These are phyloP conservation scores for Polyploca ridens DNA, from an alignment of 2,888 invertebrate genomes.

Conservation along the genomic window DNA sequence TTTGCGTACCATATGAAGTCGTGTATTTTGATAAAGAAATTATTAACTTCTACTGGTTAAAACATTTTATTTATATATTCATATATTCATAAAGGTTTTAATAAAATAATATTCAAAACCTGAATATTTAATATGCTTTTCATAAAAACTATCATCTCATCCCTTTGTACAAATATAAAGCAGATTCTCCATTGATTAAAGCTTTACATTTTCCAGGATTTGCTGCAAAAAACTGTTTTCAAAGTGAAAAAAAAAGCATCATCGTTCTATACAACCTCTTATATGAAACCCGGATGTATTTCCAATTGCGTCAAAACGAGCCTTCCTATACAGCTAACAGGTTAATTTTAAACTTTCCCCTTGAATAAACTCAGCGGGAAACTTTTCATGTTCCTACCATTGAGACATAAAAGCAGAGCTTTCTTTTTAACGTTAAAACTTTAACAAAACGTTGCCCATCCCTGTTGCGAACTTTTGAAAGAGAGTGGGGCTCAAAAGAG, in stretches of 20 bases:
- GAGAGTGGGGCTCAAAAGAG: conserved; percentile 30
- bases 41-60: not conserved
- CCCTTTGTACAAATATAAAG: not conserved
- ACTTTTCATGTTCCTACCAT: conserved; percentile 48
- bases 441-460: conserved; percentile 37
- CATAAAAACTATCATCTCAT: not conserved
- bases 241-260: not conserved
- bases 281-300: not conserved
- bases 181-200: not conserved
- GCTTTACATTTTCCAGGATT: not conserved
- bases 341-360: conserved; percentile 59
- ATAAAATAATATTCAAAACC: not conserved
- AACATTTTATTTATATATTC: not conserved
- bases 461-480: conserved; percentile 34
- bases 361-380: conserved; percentile 37
- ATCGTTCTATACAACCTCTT: not conserved
- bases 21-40: not conserved
- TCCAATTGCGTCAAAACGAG: conserved; percentile 2
- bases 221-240: not conserved
- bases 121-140: not conserved
- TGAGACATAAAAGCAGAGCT: conserved; percentile 56
- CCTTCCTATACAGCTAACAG: conserved; percentile 35
- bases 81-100: not conserved
- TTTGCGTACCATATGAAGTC: not conserved
- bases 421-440: conserved; percentile 52